Evolutionary conservation across 1,140 invertebrate species (phyloP).

Genomic region (Schlechtendalia chinensis): DNA sequence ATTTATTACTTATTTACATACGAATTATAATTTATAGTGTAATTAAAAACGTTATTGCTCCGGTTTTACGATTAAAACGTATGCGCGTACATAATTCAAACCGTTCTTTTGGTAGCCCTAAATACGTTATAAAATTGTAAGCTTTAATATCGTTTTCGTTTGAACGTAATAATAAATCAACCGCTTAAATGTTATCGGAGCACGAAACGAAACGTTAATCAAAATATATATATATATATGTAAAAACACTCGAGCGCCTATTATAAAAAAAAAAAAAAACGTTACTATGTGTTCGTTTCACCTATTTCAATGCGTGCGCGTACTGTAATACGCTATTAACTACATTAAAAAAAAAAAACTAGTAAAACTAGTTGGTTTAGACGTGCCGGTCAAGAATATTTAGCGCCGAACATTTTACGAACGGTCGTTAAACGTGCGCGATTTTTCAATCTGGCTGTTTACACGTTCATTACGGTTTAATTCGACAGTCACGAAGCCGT

Average conservation of each 20-base stretch:
- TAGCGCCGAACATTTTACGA: neutral
- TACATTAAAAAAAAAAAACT: too few species aligned
- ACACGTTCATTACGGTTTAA: neutral
- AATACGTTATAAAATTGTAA: neutral
- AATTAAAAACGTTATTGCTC: conserved; percentile 1
- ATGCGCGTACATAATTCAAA: neutral
- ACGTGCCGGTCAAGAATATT: too few species aligned
- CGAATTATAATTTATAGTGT: conserved; percentile 13
- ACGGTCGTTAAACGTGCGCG: neutral
- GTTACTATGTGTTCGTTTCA: too few species aligned
- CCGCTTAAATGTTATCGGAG: neutral
- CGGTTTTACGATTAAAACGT: neutral
- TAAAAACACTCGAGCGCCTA: neutral
- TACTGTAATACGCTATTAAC: too few species aligned
- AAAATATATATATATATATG: neutral
- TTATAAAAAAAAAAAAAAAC: neutral
- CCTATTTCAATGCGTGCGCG: too few species aligned
- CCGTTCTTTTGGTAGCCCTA: neutral
- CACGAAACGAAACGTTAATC: neutral
- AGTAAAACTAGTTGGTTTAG: too few species aligned
- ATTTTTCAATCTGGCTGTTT: neutral
- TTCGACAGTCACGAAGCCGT: too few species aligned
- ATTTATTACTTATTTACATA: conserved; percentile 27
- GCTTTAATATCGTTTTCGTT: conserved; percentile 5
- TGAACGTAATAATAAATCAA: conserved; percentile 4